Base-by-base conservation (phyloP, 2,113 vertebrate species). In the Eupsittula cactorum region DNA sequence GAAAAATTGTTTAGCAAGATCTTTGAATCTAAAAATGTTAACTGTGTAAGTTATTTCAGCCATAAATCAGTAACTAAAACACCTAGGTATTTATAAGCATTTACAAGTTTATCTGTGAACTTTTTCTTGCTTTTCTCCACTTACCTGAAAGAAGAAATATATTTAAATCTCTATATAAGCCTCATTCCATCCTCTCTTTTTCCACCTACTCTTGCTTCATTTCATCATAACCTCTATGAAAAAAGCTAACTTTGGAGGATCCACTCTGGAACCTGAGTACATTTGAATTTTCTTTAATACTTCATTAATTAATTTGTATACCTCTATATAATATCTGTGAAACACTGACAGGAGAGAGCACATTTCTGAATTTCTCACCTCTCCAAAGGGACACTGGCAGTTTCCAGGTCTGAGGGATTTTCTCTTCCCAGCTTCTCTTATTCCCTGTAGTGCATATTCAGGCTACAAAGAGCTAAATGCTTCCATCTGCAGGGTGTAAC, bases 401-500 rank as follows among this genome's bases (percentile, higher is more conserved):
- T 77, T 95, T 92, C 53, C 24, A 92, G 42, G 53, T 90, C 59
- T 83, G 49, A 92, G n/a, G 31, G 50, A 67, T 92, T 90, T 79
- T 87, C 57, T 82, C n/a, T 65, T 96, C 53, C 64, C 82, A 79
- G 53, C 67, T 94, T 80, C 50, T 79, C 17, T 55, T 50, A 80
- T 46, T 90, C 88, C 46, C 85, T 44, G 20, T 31, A n/a, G 84
- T 28, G 16, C 35, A 33, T 67, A 62, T 71, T 69, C 77, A 84
- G 39, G 39, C 33, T 84, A 35, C 86, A 82, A 65, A 76, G 75
- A 88, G 31, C 35, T 86, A 88, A 95, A 87, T 15, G 46, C 67
- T 96, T 96, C 96, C 93, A 95, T 92, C 82, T 93, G 93, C 19
- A 46, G 93, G 79, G 85, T 88, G 87, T 80, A 94, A 86, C 92